These are phyloP conservation scores for Neodiprion fabricii DNA, from an alignment of 1,140 invertebrate species.

Conservation along the genomic window DNA sequence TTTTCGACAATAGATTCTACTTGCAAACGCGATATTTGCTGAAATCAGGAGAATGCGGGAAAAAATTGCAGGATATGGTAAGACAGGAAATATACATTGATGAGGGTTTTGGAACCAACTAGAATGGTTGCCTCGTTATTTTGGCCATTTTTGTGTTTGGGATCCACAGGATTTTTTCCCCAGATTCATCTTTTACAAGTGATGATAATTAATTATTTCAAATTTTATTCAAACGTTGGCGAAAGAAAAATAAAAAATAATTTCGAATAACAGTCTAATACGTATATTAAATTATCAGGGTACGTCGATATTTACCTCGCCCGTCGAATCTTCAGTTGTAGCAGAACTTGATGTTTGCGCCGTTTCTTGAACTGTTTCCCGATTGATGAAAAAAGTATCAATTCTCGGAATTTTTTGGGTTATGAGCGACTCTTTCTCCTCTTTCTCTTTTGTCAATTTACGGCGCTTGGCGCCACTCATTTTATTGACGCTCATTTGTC, in stretches of 20 bases:
- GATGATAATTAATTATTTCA: not conserved
- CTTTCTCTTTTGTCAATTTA: too few species aligned
- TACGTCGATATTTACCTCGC: too few species aligned
- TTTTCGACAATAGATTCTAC: slow-evolving; percentile 17
- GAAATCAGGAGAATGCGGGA: slow-evolving; percentile 13
- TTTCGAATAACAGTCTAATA: not conserved
- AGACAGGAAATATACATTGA: not conserved
- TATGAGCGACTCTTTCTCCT: too few species aligned
- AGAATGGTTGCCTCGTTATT: not conserved
- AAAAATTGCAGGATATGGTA: not conserved
- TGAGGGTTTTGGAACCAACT: not conserved
- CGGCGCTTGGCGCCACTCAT: not conserved
- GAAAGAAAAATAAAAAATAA: slow-evolving; percentile 1
- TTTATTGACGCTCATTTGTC: slow-evolving; percentile 3
- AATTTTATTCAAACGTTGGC: not conserved
- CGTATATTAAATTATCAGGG: not conserved
- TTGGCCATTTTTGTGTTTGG: not conserved
- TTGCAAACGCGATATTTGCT: slow-evolving; percentile 19
- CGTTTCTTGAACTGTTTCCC: too few species aligned
- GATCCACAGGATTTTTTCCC: not conserved
- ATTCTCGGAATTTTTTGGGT: too few species aligned
- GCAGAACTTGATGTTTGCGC: too few species aligned
- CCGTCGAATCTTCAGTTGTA: too few species aligned
- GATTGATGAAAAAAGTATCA: too few species aligned
- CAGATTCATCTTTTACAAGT: not conserved